Percentiles rank a stretch among this genome's conserved stretches.
Evolutionary conservation across 2,888 invertebrate species (phyloP).

Genomic region (Lycophotia porphyrea): DNA sequence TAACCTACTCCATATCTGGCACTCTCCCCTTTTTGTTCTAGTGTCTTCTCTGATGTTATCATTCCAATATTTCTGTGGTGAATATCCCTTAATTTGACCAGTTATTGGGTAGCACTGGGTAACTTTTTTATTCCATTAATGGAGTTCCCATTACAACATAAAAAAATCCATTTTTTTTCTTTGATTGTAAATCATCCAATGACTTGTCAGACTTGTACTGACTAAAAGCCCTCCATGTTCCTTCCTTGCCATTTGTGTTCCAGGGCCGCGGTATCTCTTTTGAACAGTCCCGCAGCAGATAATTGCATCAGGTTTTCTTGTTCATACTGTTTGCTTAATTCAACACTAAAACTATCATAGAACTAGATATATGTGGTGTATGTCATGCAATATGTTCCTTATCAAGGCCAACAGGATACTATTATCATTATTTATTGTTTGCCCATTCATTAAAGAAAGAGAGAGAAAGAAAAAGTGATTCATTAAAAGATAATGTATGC

Average conservation of each 20-base stretch:
- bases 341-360: not conserved
- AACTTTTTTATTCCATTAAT: too few species aligned
- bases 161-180: too few species aligned
- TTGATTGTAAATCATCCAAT: too few species aligned
- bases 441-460: constrained; percentile 14
- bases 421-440: constrained; percentile 24
- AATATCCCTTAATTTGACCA: not conserved
- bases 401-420: constrained; percentile 34
- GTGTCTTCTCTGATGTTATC: not conserved
- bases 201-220: too few species aligned
- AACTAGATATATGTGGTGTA: not conserved
- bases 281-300: too few species aligned
- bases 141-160: too few species aligned
- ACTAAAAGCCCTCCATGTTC: too few species aligned
- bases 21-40: not conserved
- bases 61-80: not conserved
- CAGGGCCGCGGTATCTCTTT: too few species aligned
- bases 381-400: constrained; percentile 21
- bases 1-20: not conserved
- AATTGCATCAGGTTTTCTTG: not conserved
- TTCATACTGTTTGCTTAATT: not conserved
- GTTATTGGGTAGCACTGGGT: not conserved
- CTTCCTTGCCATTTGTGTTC: too few species aligned
- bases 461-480: not conserved
- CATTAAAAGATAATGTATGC: not conserved